Evolutionary conservation across 2,113 vertebrate genomes (phyloP).

Genomic region (Centropus bengalensis): DNA sequence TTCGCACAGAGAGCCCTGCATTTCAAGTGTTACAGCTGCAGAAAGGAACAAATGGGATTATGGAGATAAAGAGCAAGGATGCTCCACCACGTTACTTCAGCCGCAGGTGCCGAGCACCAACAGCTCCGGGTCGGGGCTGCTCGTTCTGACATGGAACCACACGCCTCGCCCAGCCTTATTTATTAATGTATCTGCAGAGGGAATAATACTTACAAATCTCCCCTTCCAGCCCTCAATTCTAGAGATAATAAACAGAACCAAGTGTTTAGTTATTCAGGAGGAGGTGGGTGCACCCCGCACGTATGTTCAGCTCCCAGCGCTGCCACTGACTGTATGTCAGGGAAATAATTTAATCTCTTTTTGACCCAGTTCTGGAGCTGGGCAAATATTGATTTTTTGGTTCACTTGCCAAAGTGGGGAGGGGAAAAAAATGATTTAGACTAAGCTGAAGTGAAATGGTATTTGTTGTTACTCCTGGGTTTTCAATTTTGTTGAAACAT

Average conservation of each 20-base stretch:
- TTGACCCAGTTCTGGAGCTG: constrained; percentile 7
- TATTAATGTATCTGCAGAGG: background rate
- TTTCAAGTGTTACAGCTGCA: background rate
- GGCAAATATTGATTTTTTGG: background rate
- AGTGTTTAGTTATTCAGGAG: background rate
- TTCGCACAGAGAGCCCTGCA: background rate
- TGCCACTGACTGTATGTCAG: background rate
- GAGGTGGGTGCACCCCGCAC: background rate
- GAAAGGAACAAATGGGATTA: background rate
- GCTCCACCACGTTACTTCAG: background rate
- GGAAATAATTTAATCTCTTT: constrained; percentile 30
- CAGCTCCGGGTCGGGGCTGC: background rate
- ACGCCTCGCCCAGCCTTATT: background rate
- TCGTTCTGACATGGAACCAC: background rate
- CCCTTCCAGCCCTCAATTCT: background rate
- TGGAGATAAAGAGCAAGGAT: background rate
- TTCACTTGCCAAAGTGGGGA: background rate
- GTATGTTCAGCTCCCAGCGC: background rate
- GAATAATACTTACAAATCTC: background rate
- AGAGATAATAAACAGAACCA: rapidly evolving
- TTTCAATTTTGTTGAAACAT: background rate
- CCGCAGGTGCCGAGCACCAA: rapidly evolving
- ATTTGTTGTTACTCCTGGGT: background rate
- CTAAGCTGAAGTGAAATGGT: background rate
- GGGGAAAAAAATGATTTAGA: background rate